Evolutionary conservation across 2,113 vertebrate genomes (phyloP).

Genomic region (Odobenus rosmarus): DNA sequence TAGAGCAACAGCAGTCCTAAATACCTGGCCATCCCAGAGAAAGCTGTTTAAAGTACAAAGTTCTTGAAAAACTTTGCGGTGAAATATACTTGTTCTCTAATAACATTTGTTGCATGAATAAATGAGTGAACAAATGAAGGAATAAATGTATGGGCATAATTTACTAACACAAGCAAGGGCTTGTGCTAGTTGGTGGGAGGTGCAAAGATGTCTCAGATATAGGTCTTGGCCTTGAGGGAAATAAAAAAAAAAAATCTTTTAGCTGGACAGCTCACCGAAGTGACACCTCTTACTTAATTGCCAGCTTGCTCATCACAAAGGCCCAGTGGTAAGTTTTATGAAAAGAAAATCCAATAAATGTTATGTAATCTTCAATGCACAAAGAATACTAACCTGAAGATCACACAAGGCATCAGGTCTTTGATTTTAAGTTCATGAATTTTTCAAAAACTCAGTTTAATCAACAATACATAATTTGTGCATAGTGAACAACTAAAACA

Average conservation of each 20-base stretch:
- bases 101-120: neutral
- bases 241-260: slow-evolving; percentile 28
- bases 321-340: slow-evolving; percentile 21
- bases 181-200: neutral
- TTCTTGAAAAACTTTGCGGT: neutral
- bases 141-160: neutral
- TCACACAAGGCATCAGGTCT: neutral
- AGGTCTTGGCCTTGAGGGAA: slow-evolving; percentile 27
- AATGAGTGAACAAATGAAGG: neutral
- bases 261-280: slow-evolving; percentile 6
- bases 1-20: neutral
- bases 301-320: neutral
- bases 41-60: neutral
- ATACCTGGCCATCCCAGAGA: neutral
- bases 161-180: neutral
- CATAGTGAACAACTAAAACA: slow-evolving; percentile 6
- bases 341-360: slow-evolving; percentile 61
- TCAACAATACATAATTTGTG: slow-evolving; percentile 8
- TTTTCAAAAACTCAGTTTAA: slow-evolving; percentile 57
- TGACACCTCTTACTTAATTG: slow-evolving; percentile 11
- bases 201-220: neutral
- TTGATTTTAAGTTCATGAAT: slow-evolving; percentile 39
- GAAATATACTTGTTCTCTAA: neutral
- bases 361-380: neutral
- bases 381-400: slow-evolving; percentile 35